phyloP scores from a whole-genome alignment of 2,797 vertebrate species.

The Ateles fusciceps region DNA sequence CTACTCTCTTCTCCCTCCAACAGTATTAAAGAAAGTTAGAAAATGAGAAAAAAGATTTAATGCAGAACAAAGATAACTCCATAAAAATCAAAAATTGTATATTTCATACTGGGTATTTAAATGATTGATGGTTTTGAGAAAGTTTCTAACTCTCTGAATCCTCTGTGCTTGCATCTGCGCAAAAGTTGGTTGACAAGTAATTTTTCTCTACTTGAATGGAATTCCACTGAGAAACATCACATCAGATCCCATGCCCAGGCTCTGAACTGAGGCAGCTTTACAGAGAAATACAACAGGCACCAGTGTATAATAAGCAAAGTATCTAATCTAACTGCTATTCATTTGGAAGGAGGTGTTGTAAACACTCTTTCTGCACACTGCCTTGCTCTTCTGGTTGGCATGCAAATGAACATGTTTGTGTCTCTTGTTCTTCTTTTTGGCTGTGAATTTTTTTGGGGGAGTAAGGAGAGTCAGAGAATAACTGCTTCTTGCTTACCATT shows the following conservation, averaged over 20 bases:
- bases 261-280: neutral
- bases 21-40: neutral
- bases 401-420: neutral
- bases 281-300: neutral
- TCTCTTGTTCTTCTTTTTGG: neutral
- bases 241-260: neutral
- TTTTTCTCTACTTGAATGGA: neutral
- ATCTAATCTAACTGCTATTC: neutral
- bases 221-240: neutral
- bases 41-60: neutral
- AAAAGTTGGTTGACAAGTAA: neutral
- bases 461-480: neutral
- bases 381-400: neutral
- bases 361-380: neutral
- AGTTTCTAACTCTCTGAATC: neutral
- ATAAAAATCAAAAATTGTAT: neutral
- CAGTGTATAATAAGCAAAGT: neutral
- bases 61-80: neutral
- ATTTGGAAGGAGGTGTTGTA: neutral
- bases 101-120: neutral
- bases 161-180: neutral
- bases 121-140: neutral
- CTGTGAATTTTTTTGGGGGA: neutral
- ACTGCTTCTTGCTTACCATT: slow-evolving; percentile 31
- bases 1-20: neutral